Base-by-base conservation (phyloP, 2,113 vertebrate species). In the Symphodus melops region DNA sequence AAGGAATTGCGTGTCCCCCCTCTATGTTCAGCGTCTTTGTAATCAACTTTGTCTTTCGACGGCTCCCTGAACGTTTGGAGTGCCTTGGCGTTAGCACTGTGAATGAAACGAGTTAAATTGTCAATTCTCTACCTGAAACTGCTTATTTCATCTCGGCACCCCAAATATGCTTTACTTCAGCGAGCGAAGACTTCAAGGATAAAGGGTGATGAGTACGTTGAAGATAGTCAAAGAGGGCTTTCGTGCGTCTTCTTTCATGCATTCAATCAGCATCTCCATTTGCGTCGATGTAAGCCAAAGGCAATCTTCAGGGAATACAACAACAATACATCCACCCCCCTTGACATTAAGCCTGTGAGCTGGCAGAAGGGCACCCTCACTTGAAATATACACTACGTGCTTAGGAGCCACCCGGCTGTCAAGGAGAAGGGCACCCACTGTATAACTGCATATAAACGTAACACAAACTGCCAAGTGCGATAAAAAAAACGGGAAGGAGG, bases 381-480 rank as follows among this genome's bases (percentile, higher is more conserved):
- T 36, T 63, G 56, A 89, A 78, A 85, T 83, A 82, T 65, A 70
- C 25, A 79, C 69, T 77, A 64, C 39, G 59, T 70, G 57, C 71
- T 81, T 33, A 49, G 66, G 74, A 79, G 54, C 67, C 51, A 60
- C 51, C 75, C 53, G 46, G 79, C 87, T 85, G 87, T 90, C 88
- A 83, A 59, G 11, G 33, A 77, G 82, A 83, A 75, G 84, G 82
- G 68, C 76, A 71, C 57, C 73, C 53, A 75, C 66, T 82, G 84
- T 83, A 79, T 80, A 90, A 88, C 72, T 74, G 81, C 86, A 81
- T 85, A 84, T 82, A 86, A 84, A 91, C 82, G 89, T 65, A 69
- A 83, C 86, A 77, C 77, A 83, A 81, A 88, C 87, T 89, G 88
- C 83, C 79, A 86, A 81, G 79, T 57, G 77, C 81, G 85, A 92